phyloP scores from a whole-genome alignment of 2,113 vertebrate species.

The Prunella fulvescens region DNA sequence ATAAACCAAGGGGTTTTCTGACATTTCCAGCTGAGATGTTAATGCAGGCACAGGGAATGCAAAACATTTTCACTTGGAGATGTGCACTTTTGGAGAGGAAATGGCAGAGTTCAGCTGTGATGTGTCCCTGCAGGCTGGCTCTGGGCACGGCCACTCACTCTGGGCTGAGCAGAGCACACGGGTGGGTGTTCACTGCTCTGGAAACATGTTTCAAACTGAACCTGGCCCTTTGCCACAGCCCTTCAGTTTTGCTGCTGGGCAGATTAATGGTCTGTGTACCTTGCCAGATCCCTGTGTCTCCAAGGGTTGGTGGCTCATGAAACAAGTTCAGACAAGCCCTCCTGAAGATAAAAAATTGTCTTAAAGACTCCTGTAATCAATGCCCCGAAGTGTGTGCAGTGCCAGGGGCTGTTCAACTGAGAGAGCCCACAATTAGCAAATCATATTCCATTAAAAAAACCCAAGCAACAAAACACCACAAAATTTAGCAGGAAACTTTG shows the following conservation, averaged over 20 bases:
- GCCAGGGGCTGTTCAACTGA: not conserved
- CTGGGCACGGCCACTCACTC: not conserved
- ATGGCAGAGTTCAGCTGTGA: not conserved
- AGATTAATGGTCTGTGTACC: slow-evolving; percentile 41
- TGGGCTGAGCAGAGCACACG: not conserved
- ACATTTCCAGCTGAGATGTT: not conserved
- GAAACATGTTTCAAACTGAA: slow-evolving; percentile 51
- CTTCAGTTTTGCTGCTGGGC: slow-evolving; percentile 56
- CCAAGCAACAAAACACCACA: not conserved
- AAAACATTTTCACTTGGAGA: not conserved
- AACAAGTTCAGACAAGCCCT: slow-evolving; percentile 62
- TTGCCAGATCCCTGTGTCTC: slow-evolving; percentile 46
- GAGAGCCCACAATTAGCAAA: not conserved
- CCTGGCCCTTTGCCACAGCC: slow-evolving; percentile 1
- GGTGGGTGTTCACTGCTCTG: not conserved
- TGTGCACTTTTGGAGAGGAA: not conserved
- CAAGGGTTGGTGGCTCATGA: not conserved
- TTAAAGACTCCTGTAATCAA: slow-evolving; percentile 22
- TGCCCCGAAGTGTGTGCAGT: not conserved
- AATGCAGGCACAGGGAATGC: rapidly evolving
- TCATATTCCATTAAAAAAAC: not conserved
- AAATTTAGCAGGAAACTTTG: not conserved
- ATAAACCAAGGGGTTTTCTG: not conserved
- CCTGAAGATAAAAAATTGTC: not conserved
- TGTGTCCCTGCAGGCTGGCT: not conserved